Conservation (phyloP, 1,140 invertebrate genomes). For the Aphelenchoides fujianensis region DNA sequence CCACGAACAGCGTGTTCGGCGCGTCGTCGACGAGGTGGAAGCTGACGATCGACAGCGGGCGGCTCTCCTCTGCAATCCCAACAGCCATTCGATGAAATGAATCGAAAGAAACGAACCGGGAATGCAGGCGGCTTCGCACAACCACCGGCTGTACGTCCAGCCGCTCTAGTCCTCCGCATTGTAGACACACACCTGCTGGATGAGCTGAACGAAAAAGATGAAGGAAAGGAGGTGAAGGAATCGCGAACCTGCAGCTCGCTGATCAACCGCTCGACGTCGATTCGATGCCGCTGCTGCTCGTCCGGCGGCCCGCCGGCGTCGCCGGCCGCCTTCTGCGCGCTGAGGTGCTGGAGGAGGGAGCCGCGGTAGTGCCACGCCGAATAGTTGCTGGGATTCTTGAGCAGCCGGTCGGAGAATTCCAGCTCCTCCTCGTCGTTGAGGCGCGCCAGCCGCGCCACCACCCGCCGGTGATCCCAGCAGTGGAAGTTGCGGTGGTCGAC, state of each 20-base stretch:
- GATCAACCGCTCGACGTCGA: constrained; percentile 26
- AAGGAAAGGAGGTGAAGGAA: too few species aligned
- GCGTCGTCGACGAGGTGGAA: background rate
- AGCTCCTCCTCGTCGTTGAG: constrained; percentile 37
- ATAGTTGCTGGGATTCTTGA: constrained; percentile 38
- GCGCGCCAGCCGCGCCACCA: constrained; percentile 38
- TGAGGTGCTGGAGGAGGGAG: constrained; percentile 30
- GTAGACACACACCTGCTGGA: constrained; percentile 31
- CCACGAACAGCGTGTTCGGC: background rate
- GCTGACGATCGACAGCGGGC: constrained; percentile 1
- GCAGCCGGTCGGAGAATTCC: constrained; percentile 31
- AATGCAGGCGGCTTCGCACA: constrained; percentile 24
- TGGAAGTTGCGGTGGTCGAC: constrained; percentile 50
- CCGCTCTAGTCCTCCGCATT: constrained; percentile 52
- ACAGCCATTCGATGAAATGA: constrained; percentile 25
- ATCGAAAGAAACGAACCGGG: constrained; percentile 9
- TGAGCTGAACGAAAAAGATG: constrained; percentile 35
- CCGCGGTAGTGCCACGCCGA: constrained; percentile 43
- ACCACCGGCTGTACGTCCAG: constrained; percentile 49
- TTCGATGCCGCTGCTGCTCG: constrained; percentile 22
- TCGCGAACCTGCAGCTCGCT: constrained; percentile 40
- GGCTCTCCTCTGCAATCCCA: background rate
- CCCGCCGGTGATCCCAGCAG: constrained; percentile 51
- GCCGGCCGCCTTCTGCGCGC: constrained; percentile 20
- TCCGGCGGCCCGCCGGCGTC: constrained; percentile 25